phyloP scores from a whole-genome alignment of 2,113 vertebrate genomes.

The Gallinago paraguaiae region DNA sequence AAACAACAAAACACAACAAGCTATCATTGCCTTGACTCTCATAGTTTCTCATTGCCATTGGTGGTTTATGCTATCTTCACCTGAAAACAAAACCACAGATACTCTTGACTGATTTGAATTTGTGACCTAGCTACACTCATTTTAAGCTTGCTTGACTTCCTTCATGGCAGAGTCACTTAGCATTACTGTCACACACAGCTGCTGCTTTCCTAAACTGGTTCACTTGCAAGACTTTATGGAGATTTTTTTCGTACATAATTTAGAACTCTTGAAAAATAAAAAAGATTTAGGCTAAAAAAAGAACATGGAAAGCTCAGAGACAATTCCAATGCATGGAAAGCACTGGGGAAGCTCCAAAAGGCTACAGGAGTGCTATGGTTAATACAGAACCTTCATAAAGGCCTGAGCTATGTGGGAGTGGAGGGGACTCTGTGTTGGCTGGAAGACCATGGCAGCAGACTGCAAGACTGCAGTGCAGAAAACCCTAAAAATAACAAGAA shows the following conservation, averaged over 20 bases:
- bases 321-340: neutral
- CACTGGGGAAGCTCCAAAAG: neutral
- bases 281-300: neutral
- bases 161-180: neutral
- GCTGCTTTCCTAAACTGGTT: neutral
- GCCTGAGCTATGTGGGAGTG: neutral
- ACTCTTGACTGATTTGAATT: neutral
- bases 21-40: neutral
- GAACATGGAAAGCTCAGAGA: neutral
- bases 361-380: neutral
- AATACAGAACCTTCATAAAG: neutral
- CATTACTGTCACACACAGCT: neutral
- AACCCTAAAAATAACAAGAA: neutral
- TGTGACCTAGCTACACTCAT: neutral
- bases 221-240: neutral
- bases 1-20: too few relatives aligned
- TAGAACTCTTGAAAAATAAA: neutral
- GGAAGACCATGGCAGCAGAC: neutral
- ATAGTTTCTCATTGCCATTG: neutral
- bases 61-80: neutral
- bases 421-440: neutral
- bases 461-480: neutral
- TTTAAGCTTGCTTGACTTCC: neutral
- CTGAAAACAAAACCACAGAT: neutral
- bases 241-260: neutral